Percentiles rank a stretch among this genome's conserved stretches.
Conservation (phyloP, 2,113 vertebrate genomes). For the Spea multiplicata region DNA sequence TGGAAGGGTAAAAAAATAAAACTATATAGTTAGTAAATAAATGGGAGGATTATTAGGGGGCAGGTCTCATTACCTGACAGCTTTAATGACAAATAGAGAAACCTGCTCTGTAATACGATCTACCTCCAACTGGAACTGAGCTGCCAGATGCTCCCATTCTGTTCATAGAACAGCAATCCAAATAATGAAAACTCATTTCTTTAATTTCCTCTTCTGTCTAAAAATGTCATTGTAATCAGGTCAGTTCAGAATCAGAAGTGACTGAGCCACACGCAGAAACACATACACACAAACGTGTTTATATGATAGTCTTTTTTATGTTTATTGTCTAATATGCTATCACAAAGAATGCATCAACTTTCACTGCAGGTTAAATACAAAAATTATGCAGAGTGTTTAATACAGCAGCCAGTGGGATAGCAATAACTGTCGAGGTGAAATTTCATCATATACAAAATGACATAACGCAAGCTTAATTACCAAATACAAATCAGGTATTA, state of each 20-base stretch:
- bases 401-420: no score
- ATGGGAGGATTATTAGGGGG: slow-evolving; percentile 23
- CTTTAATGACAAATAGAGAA: slow-evolving; percentile 24
- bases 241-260: slow-evolving; percentile 14
- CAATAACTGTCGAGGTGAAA: no score
- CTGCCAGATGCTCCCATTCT: slow-evolving; percentile 38
- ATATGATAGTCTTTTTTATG: background rate
- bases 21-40: slow-evolving; percentile 28
- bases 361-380: no score
- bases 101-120: slow-evolving; percentile 39
- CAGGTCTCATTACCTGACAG: slow-evolving; percentile 47
- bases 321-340: no score
- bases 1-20: slow-evolving; percentile 23
- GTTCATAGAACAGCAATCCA: slow-evolving; percentile 30
- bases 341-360: no score
- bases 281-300: background rate
- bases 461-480: no score
- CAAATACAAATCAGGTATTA: no score
- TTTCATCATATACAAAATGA: no score
- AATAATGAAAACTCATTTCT: slow-evolving; percentile 45
- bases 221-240: slow-evolving; percentile 36
- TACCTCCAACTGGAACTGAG: slow-evolving; percentile 34
- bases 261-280: slow-evolving; percentile 5
- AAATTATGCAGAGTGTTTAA: no score
- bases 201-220: slow-evolving; percentile 28